Conservation (phyloP, 2,797 vertebrate genomes). For the Masticophis lateralis region DNA sequence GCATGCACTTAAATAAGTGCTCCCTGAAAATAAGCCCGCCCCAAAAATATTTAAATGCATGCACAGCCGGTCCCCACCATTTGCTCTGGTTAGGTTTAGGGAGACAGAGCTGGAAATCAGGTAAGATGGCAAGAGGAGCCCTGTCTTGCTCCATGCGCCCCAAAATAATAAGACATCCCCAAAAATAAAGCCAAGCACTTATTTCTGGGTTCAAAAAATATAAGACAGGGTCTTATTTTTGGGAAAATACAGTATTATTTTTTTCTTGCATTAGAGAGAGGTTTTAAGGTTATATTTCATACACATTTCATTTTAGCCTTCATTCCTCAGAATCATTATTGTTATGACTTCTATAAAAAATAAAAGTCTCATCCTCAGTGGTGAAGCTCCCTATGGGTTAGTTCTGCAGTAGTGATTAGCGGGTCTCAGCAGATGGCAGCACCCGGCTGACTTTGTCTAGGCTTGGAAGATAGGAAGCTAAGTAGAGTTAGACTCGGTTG, state of each 20-base stretch:
- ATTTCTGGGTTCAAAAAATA: no score
- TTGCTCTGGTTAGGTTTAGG: no score
- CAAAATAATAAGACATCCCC: no score
- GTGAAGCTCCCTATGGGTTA: not conserved
- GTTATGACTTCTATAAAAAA: not conserved
- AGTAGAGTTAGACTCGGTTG: not conserved
- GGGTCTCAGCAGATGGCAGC: not conserved
- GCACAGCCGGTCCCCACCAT: no score
- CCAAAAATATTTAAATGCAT: no score
- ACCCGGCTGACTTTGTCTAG: not conserved
- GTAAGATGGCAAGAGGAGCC: no score
- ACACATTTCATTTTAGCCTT: not conserved
- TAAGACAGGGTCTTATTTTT: no score
- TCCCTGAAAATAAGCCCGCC: no score
- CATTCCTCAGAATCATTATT: not conserved
- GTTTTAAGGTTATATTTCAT: not conserved
- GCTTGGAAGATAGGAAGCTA: not conserved
- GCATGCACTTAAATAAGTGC: no score
- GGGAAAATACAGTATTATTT: not conserved
- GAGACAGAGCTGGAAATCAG: no score
- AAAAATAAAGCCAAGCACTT: no score
- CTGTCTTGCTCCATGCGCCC: no score
- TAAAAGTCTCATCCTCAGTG: not conserved
- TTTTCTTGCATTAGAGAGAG: not conserved
- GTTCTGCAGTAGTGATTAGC: not conserved